These are phyloP conservation scores for Mobula birostris DNA, from an alignment of 2,113 vertebrate genomes.

Conservation along the genomic window DNA sequence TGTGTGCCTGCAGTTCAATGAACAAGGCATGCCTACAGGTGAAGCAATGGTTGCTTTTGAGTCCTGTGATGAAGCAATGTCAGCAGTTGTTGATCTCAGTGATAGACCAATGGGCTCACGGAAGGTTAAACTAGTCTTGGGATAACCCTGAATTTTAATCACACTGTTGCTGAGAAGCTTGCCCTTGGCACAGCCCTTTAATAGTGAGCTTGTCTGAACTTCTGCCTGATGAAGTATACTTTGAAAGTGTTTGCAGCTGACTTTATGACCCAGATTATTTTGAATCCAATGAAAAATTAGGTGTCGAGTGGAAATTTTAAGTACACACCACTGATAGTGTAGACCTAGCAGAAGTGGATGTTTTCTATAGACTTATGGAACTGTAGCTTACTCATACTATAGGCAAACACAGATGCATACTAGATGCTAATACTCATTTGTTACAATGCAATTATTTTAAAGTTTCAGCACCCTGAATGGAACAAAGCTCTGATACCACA, in stretches of 20 bases:
- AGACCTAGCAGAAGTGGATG: constrained; percentile 33
- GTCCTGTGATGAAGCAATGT: constrained; percentile 86
- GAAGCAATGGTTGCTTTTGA: constrained; percentile 98
- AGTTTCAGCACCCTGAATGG: constrained; percentile 6
- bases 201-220: not conserved
- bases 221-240: not conserved
- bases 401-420: constrained; percentile 24
- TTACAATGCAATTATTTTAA: constrained; percentile 24
- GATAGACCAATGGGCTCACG: constrained; percentile 93
- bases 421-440: constrained; percentile 2
- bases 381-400: constrained; percentile 20
- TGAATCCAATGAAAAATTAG: constrained; percentile 9
- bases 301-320: constrained; percentile 10
- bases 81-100: constrained; percentile 93
- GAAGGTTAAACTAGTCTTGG: constrained; percentile 92
- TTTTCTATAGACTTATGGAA: constrained; percentile 28
- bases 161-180: not conserved
- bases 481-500: not conserved
- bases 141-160: constrained; percentile 52
- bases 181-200: not conserved
- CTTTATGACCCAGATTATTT: not conserved
- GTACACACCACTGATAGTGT: constrained; percentile 18
- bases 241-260: constrained; percentile 28
- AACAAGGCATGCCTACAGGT: constrained; percentile 94
- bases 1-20: constrained; percentile 90